Conservation (phyloP, 1,140 invertebrate species). For the Venturia canescens region DNA sequence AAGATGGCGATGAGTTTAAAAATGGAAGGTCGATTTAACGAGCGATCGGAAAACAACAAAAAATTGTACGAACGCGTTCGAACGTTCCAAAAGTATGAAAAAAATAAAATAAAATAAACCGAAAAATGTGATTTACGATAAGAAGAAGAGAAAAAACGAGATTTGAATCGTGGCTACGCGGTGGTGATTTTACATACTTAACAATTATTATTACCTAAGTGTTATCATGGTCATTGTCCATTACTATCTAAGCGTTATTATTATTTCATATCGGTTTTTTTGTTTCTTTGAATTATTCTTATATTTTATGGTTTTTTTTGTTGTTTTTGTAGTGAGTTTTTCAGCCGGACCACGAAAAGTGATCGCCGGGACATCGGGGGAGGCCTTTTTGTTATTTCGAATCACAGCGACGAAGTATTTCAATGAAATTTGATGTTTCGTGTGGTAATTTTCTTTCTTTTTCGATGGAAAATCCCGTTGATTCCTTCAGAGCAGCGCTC, state of each 20-base stretch:
- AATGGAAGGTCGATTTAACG: background rate
- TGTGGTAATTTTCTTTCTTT: background rate
- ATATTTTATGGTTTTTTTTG: conserved; percentile 35
- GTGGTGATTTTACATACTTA: conserved; percentile 50
- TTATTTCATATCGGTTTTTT: conserved; percentile 26
- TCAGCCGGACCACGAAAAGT: background rate
- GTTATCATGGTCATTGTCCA: conserved; percentile 54
- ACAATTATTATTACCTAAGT: conserved; percentile 53
- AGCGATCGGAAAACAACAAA: no score
- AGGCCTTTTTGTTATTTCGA: no score
- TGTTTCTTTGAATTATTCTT: conserved; percentile 37
- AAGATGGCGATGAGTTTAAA: conserved; percentile 36
- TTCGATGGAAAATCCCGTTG: background rate
- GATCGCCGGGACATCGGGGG: no score
- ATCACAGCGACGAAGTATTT: no score
- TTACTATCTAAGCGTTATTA: conserved; percentile 56
- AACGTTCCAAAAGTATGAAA: conserved; percentile 52
- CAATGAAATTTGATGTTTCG: no score
- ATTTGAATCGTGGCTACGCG: conserved; percentile 54
- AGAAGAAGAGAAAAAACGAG: conserved; percentile 51
- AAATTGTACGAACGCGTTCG: no score
- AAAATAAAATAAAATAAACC: conserved; percentile 57
- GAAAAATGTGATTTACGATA: conserved; percentile 55
- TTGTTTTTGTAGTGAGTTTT: conserved; percentile 37
- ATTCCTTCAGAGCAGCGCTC: background rate